Percentiles rank a stretch among this genome's conserved stretches.
Conservation (phyloP, 2,888 invertebrate genomes). For the Prosopocoilus inquinatus region DNA sequence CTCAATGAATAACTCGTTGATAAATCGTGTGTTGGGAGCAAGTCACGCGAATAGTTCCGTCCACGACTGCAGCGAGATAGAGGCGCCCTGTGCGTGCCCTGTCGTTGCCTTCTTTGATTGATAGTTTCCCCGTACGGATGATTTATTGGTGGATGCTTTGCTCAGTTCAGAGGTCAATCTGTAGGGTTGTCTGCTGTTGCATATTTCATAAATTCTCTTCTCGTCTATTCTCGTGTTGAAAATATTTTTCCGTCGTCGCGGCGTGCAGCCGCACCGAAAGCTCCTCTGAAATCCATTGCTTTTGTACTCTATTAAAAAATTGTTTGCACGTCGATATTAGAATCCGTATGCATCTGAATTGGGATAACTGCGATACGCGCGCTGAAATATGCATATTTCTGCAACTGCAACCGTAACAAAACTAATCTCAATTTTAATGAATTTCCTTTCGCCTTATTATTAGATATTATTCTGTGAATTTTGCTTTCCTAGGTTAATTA, state of each 20-base stretch:
- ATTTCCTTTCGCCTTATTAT: no score
- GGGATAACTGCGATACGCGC: no score
- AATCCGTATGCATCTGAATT: no score
- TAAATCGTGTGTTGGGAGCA: conserved; percentile 1
- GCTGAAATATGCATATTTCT: no score
- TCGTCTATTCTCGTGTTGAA: conserved; percentile 18
- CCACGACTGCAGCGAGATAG: conserved; percentile 1
- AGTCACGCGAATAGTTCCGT: not conserved
- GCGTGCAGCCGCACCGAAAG: no score
- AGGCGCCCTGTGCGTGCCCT: conserved; percentile 2
- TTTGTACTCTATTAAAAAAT: no score
- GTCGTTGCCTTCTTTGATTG: conserved; percentile 23
- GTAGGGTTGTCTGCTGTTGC: conserved; percentile 27
- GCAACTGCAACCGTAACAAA: no score
- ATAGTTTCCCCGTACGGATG: conserved; percentile 31
- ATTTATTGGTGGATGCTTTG: conserved; percentile 32
- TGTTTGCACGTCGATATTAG: no score
- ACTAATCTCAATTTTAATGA: no score
- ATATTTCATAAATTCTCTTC: conserved; percentile 30
- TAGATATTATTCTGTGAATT: no score
- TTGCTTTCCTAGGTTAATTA: no score
- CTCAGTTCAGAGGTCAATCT: conserved; percentile 32
- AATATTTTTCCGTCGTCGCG: not conserved
- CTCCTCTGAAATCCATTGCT: no score
- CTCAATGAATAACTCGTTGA: conserved; percentile 4